A percentile compares a stretch with the other conserved stretches of the same genome.
These are phyloP conservation scores for Bugula neritina DNA, from an alignment of 2,888 invertebrate genomes.

Conservation along the genomic window DNA sequence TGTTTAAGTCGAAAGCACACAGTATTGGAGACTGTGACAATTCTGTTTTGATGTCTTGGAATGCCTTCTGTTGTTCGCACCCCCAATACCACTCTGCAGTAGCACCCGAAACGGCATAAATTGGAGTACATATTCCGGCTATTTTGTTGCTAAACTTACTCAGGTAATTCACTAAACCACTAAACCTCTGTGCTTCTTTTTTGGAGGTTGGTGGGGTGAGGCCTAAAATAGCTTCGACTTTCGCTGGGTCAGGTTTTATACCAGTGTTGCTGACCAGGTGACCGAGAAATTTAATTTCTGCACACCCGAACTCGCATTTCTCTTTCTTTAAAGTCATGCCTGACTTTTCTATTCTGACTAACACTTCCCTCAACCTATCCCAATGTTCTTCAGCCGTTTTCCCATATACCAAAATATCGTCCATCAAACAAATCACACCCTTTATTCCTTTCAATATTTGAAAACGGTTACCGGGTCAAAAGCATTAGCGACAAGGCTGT, in stretches of 20 bases:
- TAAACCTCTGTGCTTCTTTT: constrained; percentile 26
- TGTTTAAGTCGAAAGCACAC: background rate
- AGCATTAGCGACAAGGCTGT: background rate
- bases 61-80: constrained; percentile 18
- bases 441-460: constrained; percentile 39
- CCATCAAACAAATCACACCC: constrained; percentile 42
- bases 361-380: constrained; percentile 7
- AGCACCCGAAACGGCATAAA: background rate
- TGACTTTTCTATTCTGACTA: constrained; percentile 17
- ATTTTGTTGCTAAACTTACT: constrained; percentile 16
- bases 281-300: constrained; percentile 25
- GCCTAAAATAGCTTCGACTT: constrained; percentile 23
- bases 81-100: constrained; percentile 23
- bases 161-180: constrained; percentile 27
- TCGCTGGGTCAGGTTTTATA: constrained; percentile 10
- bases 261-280: constrained; percentile 16
- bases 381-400: constrained; percentile 37
- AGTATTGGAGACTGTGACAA: background rate
- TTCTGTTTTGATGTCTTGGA: background rate
- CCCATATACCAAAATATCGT: constrained; percentile 44
- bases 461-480: background rate
- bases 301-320: constrained; percentile 25
- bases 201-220: background rate
- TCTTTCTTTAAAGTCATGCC: constrained; percentile 26
- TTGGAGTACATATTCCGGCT: constrained; percentile 26